phyloP scores from a whole-genome alignment of 2,888 invertebrate species.

The Ectemnius lituratus region DNA sequence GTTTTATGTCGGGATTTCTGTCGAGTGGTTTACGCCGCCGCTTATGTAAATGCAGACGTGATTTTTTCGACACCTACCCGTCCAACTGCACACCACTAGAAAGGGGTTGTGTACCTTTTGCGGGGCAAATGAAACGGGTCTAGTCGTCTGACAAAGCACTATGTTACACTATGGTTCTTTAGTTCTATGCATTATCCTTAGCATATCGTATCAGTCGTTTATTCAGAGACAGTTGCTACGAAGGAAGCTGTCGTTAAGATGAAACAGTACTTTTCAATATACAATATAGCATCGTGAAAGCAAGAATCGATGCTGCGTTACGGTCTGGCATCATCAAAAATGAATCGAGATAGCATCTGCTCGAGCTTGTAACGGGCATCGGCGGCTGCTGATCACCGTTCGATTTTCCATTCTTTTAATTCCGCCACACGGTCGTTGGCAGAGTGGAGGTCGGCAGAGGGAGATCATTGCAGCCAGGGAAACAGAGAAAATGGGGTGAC shows the following conservation, averaged over 20 bases:
- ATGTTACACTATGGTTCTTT: background rate
- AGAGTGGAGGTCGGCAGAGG: background rate
- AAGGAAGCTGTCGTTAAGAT: conserved; percentile 4
- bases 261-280: conserved; percentile 20
- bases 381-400: conserved; percentile 33
- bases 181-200: background rate
- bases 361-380: conserved; percentile 26
- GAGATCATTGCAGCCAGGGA: background rate
- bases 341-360: conserved; percentile 48
- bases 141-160: background rate
- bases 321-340: conserved; percentile 46
- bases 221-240: background rate
- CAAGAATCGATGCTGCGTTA: conserved; percentile 13
- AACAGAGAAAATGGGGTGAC: conserved; percentile 27
- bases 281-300: background rate
- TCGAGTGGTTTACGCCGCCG: conserved; percentile 77
- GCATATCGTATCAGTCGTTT: background rate
- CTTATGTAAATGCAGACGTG: conserved; percentile 78
- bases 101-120: conserved; percentile 35
- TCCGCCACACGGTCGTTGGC: conserved; percentile 41
- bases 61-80: conserved; percentile 72
- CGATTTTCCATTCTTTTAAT: conserved; percentile 59
- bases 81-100: conserved; percentile 59
- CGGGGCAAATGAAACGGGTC: conserved; percentile 66
- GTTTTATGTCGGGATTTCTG: conserved; percentile 75